These are phyloP conservation scores for Asteroscopus sphinx DNA, from an alignment of 2,888 invertebrate species.

Conservation along the genomic window DNA sequence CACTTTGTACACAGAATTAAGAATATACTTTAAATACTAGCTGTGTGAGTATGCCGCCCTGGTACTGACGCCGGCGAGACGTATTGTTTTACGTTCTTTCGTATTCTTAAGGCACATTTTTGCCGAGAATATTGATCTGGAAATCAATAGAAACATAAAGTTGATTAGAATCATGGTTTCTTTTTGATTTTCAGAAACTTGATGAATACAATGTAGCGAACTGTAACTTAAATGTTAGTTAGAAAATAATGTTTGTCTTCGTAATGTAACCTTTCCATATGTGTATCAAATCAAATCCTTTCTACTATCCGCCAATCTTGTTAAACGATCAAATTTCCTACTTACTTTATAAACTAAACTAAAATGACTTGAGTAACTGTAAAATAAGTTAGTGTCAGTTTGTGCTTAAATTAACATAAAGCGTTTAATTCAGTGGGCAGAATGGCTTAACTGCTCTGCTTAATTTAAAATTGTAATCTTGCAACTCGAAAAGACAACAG, in stretches of 20 bases:
- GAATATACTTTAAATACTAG: slow-evolving; percentile 42
- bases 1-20: slow-evolving; percentile 61
- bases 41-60: neutral
- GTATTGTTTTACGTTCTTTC: neutral
- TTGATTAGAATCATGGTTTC: no score
- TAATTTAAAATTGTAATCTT: slow-evolving; percentile 50
- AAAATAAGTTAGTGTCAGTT: slow-evolving; percentile 27
- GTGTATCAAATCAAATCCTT: no score
- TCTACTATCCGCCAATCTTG: no score
- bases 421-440: slow-evolving; percentile 21
- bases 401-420: slow-evolving; percentile 35
- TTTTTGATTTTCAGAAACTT: no score
- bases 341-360: slow-evolving; percentile 3
- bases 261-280: no score
- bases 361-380: neutral
- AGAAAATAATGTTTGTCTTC: no score
- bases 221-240: no score
- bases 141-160: no score
- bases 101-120: neutral
- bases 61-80: neutral
- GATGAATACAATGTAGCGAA: no score
- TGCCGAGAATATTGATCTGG: no score
- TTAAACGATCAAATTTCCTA: neutral
- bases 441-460: slow-evolving; percentile 17
- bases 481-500: slow-evolving; percentile 33